A percentile compares a stretch with the other conserved stretches of the same genome.
Evolutionary conservation across 2,888 invertebrate species (phyloP).

Genomic region (Odontomyia ornata): DNA sequence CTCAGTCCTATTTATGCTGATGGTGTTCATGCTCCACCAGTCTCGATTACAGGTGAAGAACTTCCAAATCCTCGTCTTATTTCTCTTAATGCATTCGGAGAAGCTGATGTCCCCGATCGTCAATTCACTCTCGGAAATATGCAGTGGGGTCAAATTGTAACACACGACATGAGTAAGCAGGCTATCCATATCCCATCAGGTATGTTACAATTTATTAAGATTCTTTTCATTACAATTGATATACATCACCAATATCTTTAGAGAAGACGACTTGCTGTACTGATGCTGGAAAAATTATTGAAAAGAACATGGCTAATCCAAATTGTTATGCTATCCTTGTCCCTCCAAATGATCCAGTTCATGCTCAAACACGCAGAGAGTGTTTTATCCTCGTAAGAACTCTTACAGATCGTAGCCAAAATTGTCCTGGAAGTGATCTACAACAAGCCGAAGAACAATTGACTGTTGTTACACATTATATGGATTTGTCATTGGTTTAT

Average conservation of each 20-base stretch:
- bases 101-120: slow-evolving; percentile 74
- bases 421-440: slow-evolving; percentile 66
- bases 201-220: slow-evolving; percentile 68
- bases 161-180: slow-evolving; percentile 68
- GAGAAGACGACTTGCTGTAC: slow-evolving; percentile 72
- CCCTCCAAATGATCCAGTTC: slow-evolving; percentile 67
- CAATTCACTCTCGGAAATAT: slow-evolving; percentile 77
- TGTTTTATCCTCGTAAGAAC: slow-evolving; percentile 74
- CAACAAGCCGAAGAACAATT: slow-evolving; percentile 73
- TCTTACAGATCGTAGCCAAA: slow-evolving; percentile 70
- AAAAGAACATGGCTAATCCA: slow-evolving; percentile 61
- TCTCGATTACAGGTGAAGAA: slow-evolving; percentile 70
- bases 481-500: slow-evolving; percentile 83
- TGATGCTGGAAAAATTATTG: slow-evolving; percentile 67
- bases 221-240: too few species aligned
- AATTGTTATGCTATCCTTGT: slow-evolving; percentile 68
- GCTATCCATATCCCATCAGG: slow-evolving; percentile 73
- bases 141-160: slow-evolving; percentile 72
- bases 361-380: slow-evolving; percentile 64
- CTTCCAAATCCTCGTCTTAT: slow-evolving; percentile 77
- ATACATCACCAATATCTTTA: slow-evolving; percentile 55
- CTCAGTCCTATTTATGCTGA: slow-evolving; percentile 65
- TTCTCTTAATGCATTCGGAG: slow-evolving; percentile 76
- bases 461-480: slow-evolving; percentile 58
- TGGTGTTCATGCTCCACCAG: slow-evolving; percentile 69